Conservation (phyloP, 2,113 vertebrate species). For the Tichodroma muraria region DNA sequence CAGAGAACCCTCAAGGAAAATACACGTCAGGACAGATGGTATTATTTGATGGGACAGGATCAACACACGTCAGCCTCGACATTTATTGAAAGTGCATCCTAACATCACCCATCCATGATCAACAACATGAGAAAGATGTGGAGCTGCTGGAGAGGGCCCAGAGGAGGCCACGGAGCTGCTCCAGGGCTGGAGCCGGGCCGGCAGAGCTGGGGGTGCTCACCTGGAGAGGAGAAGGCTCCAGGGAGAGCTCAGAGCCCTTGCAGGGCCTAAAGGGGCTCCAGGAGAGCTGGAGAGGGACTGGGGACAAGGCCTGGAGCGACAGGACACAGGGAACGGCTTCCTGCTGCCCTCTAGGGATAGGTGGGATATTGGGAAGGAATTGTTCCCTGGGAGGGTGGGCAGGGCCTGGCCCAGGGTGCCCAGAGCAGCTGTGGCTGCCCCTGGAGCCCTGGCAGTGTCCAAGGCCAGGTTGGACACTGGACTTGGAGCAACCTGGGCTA, state of each 20-base stretch:
- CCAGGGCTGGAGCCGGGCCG: background rate
- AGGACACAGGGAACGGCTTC: background rate
- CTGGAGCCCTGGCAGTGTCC: background rate
- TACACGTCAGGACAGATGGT: rapidly evolving
- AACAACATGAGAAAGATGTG: rapidly evolving
- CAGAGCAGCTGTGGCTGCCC: background rate
- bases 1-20: background rate
- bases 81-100: background rate
- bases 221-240: background rate
- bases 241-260: background rate
- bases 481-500: rapidly evolving
- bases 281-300: background rate
- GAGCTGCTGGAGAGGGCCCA: background rate
- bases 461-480: rapidly evolving
- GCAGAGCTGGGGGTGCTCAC: background rate
- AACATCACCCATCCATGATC: no score
- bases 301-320: background rate
- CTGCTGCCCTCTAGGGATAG: rapidly evolving
- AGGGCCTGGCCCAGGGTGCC: background rate
- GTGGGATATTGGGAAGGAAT: background rate
- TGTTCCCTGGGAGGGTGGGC: rapidly evolving
- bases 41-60: background rate
- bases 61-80: background rate
- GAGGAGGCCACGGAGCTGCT: background rate
- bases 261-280: background rate